Evolutionary conservation across 2,113 vertebrate species (phyloP).

Genomic region (Ramphastos sulfuratus): DNA sequence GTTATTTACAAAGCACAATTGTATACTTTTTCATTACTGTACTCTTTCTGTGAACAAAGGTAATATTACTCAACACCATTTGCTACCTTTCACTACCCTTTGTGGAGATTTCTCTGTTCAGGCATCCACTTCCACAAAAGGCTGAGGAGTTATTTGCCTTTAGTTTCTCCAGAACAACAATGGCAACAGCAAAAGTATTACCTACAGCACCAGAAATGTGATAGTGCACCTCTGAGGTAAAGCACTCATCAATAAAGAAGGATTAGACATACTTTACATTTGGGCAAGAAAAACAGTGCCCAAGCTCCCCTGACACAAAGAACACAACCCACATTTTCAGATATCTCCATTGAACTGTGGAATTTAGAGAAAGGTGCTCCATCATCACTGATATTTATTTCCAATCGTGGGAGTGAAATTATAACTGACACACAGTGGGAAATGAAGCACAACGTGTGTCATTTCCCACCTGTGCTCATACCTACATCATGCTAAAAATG

Average conservation of each 20-base stretch:
- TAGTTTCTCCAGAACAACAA: not conserved
- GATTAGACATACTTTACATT: not conserved
- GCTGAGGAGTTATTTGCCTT: not conserved
- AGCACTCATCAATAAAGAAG: not conserved
- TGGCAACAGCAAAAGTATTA: not conserved
- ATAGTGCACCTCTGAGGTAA: not conserved
- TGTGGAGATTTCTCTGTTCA: not conserved
- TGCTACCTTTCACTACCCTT: not conserved
- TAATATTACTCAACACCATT: not conserved
- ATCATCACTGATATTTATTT: not conserved
- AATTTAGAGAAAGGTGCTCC: not conserved
- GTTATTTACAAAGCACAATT: not conserved
- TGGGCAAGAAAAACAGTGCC: not conserved
- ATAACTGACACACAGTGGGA: not conserved
- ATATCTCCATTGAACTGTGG: not conserved
- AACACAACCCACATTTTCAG: not conserved
- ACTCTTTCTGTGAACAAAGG: not conserved
- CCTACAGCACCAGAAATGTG: not conserved
- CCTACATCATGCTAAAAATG: constrained; percentile 14
- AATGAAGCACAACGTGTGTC: not conserved
- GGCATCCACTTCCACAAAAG: not conserved
- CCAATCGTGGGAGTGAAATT: not conserved
- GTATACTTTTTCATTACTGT: not conserved
- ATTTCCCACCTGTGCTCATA: constrained; percentile 20
- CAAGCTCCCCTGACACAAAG: not conserved